These are phyloP conservation scores for Drosophila birchii DNA, from an alignment of 2,888 invertebrate genomes.

Conservation along the genomic window DNA sequence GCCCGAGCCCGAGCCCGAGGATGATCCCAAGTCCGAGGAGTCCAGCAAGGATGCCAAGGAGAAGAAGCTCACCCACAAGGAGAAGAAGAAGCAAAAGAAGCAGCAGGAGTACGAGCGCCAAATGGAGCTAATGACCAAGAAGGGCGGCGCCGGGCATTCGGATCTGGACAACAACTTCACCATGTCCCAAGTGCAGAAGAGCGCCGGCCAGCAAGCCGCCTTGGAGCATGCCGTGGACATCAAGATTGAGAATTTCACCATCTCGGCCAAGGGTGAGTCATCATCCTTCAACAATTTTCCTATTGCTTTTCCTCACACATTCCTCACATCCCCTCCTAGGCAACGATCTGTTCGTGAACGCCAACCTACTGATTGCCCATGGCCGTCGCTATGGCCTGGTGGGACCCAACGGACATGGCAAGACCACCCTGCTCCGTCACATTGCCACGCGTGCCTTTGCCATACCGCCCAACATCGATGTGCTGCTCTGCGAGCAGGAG, in stretches of 20 bases:
- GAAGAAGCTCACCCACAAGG: conserved; percentile 94
- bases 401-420: conserved; percentile 99
- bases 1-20: conserved; percentile 8
- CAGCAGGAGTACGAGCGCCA: conserved; percentile 95
- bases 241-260: conserved; percentile 99
- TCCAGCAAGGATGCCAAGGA: conserved; percentile 84
- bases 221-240: conserved; percentile 98
- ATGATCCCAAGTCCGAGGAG: conserved; percentile 35
- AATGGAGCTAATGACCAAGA: conserved; percentile 92
- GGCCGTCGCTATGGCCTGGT: conserved; percentile 98
- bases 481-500: conserved; percentile 98
- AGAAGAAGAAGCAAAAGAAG: conserved; percentile 95
- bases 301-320: neutral
- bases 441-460: conserved; percentile 95
- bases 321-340: conserved; percentile 82
- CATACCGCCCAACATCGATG: conserved; percentile 97
- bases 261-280: conserved; percentile 92
- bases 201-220: conserved; percentile 90
- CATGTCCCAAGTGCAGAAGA: conserved; percentile 92
- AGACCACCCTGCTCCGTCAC: conserved; percentile 97
- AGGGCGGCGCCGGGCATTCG: conserved; percentile 95
- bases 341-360: conserved; percentile 98
- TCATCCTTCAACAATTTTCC: neutral
- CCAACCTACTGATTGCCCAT: conserved; percentile 95
- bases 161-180: conserved; percentile 97